phyloP scores from a whole-genome alignment of 2,888 invertebrate species.

The Allophyes oxyacanthae region DNA sequence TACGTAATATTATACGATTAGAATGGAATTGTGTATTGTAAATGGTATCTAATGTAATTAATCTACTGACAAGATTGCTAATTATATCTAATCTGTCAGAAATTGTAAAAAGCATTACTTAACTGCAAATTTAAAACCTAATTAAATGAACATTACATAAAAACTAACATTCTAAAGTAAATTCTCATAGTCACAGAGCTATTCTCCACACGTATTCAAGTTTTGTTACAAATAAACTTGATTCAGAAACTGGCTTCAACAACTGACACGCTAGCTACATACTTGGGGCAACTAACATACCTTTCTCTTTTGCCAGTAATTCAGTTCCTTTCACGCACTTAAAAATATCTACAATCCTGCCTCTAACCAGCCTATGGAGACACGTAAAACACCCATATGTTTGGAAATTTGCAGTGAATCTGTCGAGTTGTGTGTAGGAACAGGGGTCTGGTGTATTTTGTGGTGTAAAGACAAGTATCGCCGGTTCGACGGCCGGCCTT shows the following conservation, averaged over 20 bases:
- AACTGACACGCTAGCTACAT: conserved; percentile 50
- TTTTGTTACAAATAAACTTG: conserved; percentile 60
- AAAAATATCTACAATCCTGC: conserved; percentile 65
- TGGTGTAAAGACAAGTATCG: conserved; percentile 61
- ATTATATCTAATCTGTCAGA: too few relatives aligned
- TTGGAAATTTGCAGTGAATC: conserved; percentile 34
- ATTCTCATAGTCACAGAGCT: conserved; percentile 16
- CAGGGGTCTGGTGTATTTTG: conserved; percentile 66
- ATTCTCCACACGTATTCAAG: conserved; percentile 39
- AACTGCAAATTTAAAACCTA: not conserved
- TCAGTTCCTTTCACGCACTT: conserved; percentile 75
- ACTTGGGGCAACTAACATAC: conserved; percentile 61
- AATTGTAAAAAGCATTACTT: not conserved
- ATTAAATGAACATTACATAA: conserved; percentile 14
- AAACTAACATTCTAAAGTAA: conserved; percentile 11
- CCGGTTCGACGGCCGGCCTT: conserved; percentile 86
- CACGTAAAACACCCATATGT: conserved; percentile 43
- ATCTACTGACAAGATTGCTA: not conserved
- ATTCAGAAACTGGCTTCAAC: conserved; percentile 61
- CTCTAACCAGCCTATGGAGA: conserved; percentile 61
- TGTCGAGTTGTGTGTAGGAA: conserved; percentile 46
- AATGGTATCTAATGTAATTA: not conserved
- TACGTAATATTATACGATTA: too few relatives aligned
- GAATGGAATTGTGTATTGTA: too few relatives aligned
- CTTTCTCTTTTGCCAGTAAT: conserved; percentile 78